Conservation (phyloP, 2,113 vertebrate genomes). For the Rhabdornis inornatus region DNA sequence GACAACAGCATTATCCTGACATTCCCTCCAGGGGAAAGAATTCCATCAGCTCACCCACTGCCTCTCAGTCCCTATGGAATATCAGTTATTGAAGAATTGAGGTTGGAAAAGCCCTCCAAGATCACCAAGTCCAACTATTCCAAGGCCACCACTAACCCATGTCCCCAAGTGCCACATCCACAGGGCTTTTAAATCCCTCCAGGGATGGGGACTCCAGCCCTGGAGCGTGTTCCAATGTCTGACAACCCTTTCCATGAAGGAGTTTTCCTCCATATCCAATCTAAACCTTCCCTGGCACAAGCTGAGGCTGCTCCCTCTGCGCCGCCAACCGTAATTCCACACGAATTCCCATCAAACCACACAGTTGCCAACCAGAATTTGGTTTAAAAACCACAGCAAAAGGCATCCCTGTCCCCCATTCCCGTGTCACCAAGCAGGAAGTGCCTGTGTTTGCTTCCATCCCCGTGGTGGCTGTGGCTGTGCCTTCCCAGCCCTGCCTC, state of each 20-base stretch:
- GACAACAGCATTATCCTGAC: fast-evolving
- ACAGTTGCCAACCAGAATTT: fast-evolving
- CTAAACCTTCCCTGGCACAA: not conserved
- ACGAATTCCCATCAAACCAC: not conserved
- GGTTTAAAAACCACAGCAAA: not conserved
- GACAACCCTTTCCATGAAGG: not conserved
- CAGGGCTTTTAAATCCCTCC: not conserved
- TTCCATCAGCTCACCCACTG: not conserved
- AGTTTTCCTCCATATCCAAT: not conserved
- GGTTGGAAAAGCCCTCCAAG: not conserved
- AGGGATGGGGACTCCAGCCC: not conserved
- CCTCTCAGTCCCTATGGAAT: not conserved
- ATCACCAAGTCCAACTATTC: fast-evolving
- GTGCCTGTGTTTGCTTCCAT: not conserved
- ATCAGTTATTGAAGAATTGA: fast-evolving
- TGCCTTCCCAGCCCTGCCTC: not conserved
- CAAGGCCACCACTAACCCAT: not conserved
- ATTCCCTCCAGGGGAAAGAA: not conserved
- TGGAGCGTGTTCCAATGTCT: not conserved
- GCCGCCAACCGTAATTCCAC: fast-evolving
- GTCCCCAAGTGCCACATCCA: not conserved
- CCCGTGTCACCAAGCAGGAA: fast-evolving
- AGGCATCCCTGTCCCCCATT: not conserved
- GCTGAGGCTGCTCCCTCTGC: not conserved
- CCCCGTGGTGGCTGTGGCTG: fast-evolving